Evolutionary conservation across 2,797 vertebrate species (phyloP).

Genomic region (Synaphobranchus kaupii): DNA sequence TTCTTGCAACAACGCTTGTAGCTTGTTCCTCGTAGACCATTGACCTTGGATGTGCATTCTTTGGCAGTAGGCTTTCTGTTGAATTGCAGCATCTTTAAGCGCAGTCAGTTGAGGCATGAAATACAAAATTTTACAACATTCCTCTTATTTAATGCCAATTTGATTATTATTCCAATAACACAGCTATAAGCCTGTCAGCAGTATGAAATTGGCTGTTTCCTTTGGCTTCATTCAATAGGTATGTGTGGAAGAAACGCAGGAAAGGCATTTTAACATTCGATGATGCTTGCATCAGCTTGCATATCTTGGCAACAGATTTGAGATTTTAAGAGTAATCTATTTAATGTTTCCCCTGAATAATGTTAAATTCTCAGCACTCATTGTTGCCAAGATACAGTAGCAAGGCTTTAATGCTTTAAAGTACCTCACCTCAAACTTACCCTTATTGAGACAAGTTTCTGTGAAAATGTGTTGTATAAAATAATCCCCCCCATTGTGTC

Average conservation of each 20-base stretch:
- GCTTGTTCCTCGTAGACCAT: background rate
- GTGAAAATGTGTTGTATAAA: constrained; percentile 4
- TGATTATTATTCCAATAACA: constrained; percentile 17
- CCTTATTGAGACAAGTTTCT: background rate
- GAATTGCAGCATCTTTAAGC: background rate
- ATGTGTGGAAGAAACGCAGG: constrained; percentile 34
- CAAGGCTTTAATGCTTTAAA: background rate
- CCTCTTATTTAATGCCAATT: constrained; percentile 18
- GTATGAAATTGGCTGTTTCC: constrained; percentile 43
- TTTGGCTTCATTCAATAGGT: constrained; percentile 38
- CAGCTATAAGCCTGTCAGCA: constrained; percentile 38
- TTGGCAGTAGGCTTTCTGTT: background rate
- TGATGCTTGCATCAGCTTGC: constrained; percentile 8
- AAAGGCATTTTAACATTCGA: constrained; percentile 25
- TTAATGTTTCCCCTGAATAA: background rate
- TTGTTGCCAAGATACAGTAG: background rate
- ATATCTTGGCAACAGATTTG: background rate
- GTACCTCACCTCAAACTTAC: background rate
- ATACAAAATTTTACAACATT: constrained; percentile 10
- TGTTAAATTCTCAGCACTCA: background rate
- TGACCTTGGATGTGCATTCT: background rate
- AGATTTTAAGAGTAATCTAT: background rate
- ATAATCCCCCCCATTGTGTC: constrained; percentile 15
- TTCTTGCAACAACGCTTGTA: background rate
- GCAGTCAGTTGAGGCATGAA: constrained; percentile 7